A percentile compares a stretch with the other conserved stretches of the same genome.
Evolutionary conservation across 2,888 invertebrate genomes (phyloP).

Genomic region (Cantharis flavilabris): DNA sequence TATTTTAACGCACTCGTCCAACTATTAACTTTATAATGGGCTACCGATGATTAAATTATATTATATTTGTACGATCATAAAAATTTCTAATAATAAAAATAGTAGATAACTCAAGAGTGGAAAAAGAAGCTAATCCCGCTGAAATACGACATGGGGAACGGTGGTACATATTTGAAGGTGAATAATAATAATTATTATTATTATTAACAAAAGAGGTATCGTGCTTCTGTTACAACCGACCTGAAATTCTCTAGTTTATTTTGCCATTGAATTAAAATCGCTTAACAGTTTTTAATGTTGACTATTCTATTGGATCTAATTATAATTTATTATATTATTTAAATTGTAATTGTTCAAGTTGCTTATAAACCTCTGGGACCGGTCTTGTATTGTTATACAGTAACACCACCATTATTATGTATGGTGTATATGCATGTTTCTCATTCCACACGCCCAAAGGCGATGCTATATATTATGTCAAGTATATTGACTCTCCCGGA

Average conservation of each 20-base stretch:
- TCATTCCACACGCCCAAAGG: constrained; percentile 17
- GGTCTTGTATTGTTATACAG: constrained; percentile 17
- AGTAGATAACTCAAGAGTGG: too few species aligned
- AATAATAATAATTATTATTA: background rate
- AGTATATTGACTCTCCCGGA: constrained; percentile 9
- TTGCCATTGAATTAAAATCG: background rate
- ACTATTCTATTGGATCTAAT: constrained; percentile 16
- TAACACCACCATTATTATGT: constrained; percentile 9
- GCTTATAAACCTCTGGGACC: constrained; percentile 14
- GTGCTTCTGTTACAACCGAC: background rate
- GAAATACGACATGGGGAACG: background rate
- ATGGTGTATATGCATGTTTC: constrained; percentile 12
- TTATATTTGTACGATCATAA: background rate
- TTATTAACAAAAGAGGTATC: background rate
- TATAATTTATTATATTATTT: constrained; percentile 19
- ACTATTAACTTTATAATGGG: background rate
- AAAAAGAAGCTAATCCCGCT: too few species aligned
- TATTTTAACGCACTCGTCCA: background rate
- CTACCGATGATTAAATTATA: background rate
- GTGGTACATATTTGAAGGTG: background rate
- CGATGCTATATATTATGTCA: constrained; percentile 14
- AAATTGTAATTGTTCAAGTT: constrained; percentile 6
- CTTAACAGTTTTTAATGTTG: constrained; percentile 4
- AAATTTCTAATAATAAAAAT: background rate
- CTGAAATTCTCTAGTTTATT: background rate